phyloP scores from a whole-genome alignment of 2,113 vertebrate species.

The Spizaetus ornatus region DNA sequence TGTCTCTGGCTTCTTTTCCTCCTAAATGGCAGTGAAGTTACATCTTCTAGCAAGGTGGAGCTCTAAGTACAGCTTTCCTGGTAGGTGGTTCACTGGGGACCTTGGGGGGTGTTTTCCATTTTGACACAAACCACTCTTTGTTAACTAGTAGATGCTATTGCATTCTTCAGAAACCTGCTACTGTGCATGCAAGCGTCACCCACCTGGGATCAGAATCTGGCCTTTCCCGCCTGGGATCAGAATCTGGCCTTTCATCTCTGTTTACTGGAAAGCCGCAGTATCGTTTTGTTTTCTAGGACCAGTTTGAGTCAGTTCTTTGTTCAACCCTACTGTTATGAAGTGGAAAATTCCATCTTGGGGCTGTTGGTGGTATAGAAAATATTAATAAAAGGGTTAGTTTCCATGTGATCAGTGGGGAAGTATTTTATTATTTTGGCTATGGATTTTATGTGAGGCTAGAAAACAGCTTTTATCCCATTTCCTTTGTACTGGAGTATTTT shows the following conservation, averaged over 20 bases:
- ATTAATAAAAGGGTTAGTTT: neutral
- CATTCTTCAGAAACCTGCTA: neutral
- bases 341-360: neutral
- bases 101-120: neutral
- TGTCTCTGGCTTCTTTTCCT: neutral
- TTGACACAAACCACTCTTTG: neutral
- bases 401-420: neutral
- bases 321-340: neutral
- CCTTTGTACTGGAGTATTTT: neutral
- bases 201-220: neutral
- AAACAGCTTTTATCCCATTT: neutral
- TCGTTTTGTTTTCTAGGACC: neutral
- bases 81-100: neutral
- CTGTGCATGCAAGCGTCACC: neutral
- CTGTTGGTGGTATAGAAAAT: neutral
- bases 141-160: neutral
- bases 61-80: neutral
- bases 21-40: neutral
- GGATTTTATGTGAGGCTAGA: neutral
- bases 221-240: neutral
- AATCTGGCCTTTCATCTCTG: neutral
- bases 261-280: neutral
- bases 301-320: neutral
- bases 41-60: neutral
- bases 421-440: neutral